Evolutionary conservation across 1,140 invertebrate genomes (phyloP), one percentile per base, ranked within the genome.

Genomic region (Dendroctonus valens): DNA sequence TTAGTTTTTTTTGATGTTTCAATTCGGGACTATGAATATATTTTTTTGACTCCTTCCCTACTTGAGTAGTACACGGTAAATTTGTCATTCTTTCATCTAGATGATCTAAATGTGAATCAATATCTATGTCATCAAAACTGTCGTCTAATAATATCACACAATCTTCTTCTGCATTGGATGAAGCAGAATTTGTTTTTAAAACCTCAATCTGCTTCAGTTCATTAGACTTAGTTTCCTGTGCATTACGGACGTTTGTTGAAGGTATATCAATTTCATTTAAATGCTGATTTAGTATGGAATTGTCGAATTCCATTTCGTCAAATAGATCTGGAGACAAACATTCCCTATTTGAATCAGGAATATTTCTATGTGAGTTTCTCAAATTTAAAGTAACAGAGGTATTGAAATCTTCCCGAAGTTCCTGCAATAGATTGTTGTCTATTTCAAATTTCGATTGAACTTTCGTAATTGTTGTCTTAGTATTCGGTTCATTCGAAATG

Each of bases 101-200:
- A 49, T 69, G 39, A 59, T 74, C 67, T 58, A 74, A 71, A 65
- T 73, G 70, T 6, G 65, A 68, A 49, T 73, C 72, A 7, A 73
- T 69, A 59, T 73, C 69, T 41, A 72, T 50, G 57, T 65, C 44
- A 40, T 64, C 50, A 58, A 75, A 73, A 42, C 68, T 58, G 51
- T 71, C 71, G 50, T 67, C 59, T 38, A 61, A 42, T 50, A 39
- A 26, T 5, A 65, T 65, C 4, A 65, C 60, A 14, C 26, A 26
- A 26, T 26, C 26, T 26, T 48, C 44, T n/a, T 59, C 42, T 11
- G 41, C 9, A 26, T 48, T 26, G 26, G 26, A 3, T 3, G 26
- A 1, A 26, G 26, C 26, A 26, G 26, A 26, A 26, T 26, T 26
- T 26, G 26, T 26, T 26, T 26, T 26, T 26, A 26, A 26, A 26